Evolutionary conservation across 2,797 vertebrate species (phyloP).

Genomic region (Malurus splendens): DNA sequence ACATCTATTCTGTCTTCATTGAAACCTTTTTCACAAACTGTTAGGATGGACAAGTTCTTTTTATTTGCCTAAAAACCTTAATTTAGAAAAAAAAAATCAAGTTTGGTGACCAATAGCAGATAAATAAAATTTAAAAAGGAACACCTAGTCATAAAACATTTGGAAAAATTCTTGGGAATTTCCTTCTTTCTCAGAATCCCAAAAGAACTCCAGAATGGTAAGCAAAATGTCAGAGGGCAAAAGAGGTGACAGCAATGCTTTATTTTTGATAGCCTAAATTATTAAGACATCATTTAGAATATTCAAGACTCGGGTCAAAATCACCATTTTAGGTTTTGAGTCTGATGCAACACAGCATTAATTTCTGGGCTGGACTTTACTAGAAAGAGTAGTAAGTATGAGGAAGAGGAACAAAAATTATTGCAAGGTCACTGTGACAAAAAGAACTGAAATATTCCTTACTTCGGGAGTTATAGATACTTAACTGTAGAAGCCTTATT

Average conservation of each 20-base stretch:
- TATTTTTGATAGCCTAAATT: background rate
- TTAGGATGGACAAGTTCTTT: background rate
- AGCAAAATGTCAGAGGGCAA: background rate
- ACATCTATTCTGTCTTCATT: background rate
- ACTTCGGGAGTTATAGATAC: background rate
- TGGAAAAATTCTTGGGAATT: background rate
- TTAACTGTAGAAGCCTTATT: background rate
- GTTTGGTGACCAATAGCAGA: background rate
- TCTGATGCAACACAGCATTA: background rate
- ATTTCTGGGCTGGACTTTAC: background rate
- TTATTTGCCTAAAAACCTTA: background rate
- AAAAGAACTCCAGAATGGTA: background rate
- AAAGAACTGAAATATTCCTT: background rate
- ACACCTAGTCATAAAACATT: background rate
- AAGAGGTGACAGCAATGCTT: background rate
- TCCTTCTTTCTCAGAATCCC: background rate
- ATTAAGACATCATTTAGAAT: background rate
- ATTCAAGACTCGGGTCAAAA: background rate
- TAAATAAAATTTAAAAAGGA: background rate
- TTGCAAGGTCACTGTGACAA: background rate
- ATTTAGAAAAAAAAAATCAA: background rate
- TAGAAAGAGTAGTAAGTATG: background rate
- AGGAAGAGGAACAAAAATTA: background rate
- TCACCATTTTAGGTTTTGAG: background rate
- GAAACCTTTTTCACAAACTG: background rate